Evolutionary conservation across 2,113 vertebrate genomes (phyloP).

Genomic region (Cyanoderma ruficeps): DNA sequence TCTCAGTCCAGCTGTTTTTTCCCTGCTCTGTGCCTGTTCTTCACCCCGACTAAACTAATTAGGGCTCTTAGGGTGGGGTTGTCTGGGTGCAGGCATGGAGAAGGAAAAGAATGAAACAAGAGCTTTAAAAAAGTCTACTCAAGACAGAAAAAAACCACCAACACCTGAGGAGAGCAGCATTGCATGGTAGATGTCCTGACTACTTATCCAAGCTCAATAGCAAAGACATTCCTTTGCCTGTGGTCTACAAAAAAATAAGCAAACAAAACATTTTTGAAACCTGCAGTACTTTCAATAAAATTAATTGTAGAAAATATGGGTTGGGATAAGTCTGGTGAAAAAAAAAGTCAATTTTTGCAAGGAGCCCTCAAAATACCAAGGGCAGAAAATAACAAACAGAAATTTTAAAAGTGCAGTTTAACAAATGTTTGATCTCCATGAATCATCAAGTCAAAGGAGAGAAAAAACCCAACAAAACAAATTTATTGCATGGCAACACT

Average conservation of each 20-base stretch:
- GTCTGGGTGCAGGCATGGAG: background rate
- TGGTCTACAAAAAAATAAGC: background rate
- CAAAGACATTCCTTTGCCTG: background rate
- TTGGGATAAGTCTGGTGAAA: background rate
- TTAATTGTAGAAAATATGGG: background rate
- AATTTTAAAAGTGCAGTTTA: background rate
- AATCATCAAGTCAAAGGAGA: conserved; percentile 15
- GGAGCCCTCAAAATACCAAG: background rate
- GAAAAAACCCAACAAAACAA: background rate
- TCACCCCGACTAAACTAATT: background rate
- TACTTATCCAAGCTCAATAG: background rate
- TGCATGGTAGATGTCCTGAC: background rate
- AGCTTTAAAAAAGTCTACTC: background rate
- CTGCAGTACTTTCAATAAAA: background rate
- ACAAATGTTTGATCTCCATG: background rate
- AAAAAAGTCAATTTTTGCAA: background rate
- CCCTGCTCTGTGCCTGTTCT: background rate
- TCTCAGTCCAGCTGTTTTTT: background rate
- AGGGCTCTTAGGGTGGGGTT: background rate
- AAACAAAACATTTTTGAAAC: background rate
- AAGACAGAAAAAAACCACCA: background rate
- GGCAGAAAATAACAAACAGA: background rate
- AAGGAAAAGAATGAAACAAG: background rate
- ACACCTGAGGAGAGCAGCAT: background rate
- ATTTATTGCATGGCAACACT: conserved; percentile 16